These are phyloP conservation scores for Phaedon cochleariae DNA, from an alignment of 2,888 invertebrate species.

Conservation along the genomic window DNA sequence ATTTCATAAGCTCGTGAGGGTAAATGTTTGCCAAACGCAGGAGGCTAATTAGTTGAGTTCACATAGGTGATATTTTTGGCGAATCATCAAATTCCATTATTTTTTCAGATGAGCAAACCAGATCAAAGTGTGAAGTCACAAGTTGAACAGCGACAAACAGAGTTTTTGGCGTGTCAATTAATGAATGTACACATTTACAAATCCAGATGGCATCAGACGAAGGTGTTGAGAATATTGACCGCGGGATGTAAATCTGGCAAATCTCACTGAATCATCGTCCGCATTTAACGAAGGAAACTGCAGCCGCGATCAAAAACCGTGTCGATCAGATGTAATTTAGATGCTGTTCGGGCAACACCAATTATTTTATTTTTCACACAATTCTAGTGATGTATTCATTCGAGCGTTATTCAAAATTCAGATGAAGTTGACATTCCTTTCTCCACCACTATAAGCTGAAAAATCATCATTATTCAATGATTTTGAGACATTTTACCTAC, in stretches of 20 bases:
- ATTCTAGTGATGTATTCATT: no score
- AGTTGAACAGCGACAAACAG: neutral
- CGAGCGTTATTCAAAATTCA: no score
- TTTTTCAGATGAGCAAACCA: neutral
- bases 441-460: no score
- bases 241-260: slow-evolving; percentile 12
- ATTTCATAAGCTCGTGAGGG: no score
- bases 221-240: slow-evolving; percentile 12
- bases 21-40: no score
- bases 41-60: neutral
- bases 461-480: no score
- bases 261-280: slow-evolving; percentile 14
- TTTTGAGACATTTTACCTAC: no score
- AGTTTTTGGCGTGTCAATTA: neutral
- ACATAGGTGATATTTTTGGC: neutral
- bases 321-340: neutral
- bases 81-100: neutral
- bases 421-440: no score
- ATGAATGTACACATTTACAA: neutral
- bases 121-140: neutral
- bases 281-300: neutral
- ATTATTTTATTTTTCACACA: no score
- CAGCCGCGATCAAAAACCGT: neutral
- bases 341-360: no score
- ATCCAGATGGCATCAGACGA: neutral